phyloP scores from a whole-genome alignment of 2,888 invertebrate species.

The Stratiomys singularior region DNA sequence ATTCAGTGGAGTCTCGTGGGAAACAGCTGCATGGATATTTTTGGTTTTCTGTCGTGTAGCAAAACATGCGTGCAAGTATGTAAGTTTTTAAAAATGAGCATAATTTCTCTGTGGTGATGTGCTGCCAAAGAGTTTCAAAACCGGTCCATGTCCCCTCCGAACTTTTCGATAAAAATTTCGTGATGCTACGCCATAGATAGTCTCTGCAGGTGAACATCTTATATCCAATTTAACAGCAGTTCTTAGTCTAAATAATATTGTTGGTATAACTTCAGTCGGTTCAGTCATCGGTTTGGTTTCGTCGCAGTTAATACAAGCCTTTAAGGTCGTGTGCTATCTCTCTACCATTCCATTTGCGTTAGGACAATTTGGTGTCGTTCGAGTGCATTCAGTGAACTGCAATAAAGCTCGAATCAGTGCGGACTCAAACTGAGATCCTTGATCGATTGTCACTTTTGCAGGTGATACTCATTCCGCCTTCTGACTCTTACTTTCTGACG shows the following conservation, averaged over 20 bases:
- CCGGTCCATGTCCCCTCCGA: conserved; percentile 32
- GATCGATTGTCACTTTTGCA: not conserved
- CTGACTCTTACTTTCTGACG: too few species aligned
- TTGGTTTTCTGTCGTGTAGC: conserved; percentile 6
- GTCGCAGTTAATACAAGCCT: conserved; percentile 59
- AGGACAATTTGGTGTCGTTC: conserved; percentile 60
- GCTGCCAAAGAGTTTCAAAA: conserved; percentile 36
- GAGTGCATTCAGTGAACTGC: conserved; percentile 54
- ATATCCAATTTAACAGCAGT: conserved; percentile 57
- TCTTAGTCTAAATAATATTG: conserved; percentile 59
- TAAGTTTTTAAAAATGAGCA: conserved; percentile 7
- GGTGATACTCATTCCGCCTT: conserved; percentile 56
- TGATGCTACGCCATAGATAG: conserved; percentile 57
- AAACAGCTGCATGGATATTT: not conserved
- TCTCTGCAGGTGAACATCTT: conserved; percentile 56
- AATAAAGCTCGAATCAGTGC: conserved; percentile 54
- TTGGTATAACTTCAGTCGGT: conserved; percentile 58
- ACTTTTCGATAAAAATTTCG: conserved; percentile 46
- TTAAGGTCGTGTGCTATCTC: conserved; percentile 62
- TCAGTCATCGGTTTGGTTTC: conserved; percentile 55
- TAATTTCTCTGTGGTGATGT: conserved; percentile 22
- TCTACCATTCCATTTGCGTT: conserved; percentile 62
- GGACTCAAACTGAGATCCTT: conserved; percentile 51
- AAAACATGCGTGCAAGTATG: conserved; percentile 19
- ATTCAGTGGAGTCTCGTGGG: conserved; percentile 22